phyloP scores from a whole-genome alignment of 2,797 vertebrate genomes.

The Psittacula derbiana region DNA sequence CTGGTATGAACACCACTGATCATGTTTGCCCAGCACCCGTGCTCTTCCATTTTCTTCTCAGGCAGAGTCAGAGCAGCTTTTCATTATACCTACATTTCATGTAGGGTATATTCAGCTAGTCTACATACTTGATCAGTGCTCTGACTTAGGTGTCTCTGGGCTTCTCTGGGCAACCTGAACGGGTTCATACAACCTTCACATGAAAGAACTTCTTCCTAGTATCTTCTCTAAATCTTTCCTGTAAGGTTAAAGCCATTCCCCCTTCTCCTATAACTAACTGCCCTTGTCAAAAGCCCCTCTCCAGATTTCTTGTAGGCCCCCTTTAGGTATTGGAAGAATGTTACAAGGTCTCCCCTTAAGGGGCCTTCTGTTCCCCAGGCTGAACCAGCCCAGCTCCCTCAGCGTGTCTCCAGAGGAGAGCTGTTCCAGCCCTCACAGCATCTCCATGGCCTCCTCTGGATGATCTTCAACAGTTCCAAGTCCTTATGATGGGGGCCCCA shows the following conservation, averaged over 20 bases:
- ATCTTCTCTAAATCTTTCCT: background rate
- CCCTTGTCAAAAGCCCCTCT: background rate
- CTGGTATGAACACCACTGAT: background rate
- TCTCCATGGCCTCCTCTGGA: background rate
- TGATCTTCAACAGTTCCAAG: background rate
- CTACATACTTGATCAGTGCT: background rate
- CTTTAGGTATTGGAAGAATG: background rate
- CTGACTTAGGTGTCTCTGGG: background rate
- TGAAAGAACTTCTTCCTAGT: background rate
- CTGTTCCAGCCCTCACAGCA: background rate
- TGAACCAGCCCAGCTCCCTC: background rate
- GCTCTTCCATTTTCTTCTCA: background rate
- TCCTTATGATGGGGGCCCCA: background rate
- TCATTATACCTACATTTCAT: too few species aligned
- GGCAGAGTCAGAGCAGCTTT: background rate
- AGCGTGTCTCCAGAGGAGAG: background rate
- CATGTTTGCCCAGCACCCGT: accelerated
- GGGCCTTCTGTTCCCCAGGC: background rate
- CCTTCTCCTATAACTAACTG: background rate
- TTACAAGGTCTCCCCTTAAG: background rate
- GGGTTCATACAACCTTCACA: background rate
- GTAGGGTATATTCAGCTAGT: background rate
- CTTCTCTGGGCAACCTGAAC: background rate
- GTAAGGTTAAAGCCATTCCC: background rate
- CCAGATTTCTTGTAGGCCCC: background rate